Evolutionary conservation across 2,797 vertebrate species (phyloP), one percentile per base, ranked within the genome.

Genomic region (Denticeps clupeoides): DNA sequence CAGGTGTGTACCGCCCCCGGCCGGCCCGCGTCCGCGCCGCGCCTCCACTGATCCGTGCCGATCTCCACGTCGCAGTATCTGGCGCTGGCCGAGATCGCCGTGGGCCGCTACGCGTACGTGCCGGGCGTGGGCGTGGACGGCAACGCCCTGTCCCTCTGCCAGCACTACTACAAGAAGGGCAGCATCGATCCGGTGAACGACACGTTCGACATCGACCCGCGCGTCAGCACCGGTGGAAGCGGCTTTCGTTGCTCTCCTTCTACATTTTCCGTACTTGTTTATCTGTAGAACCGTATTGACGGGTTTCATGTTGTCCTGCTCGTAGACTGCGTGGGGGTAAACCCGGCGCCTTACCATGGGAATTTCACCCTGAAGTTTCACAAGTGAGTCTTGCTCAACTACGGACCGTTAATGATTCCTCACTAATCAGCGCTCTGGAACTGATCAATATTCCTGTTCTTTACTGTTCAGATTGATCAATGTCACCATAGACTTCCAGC

Each of bases 151-250:
- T 75, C 79, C 5, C 74, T 97, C 16, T 97, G 91, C 56, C 91
- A 95, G 64, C 74, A 61, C 1, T 91, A 80, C 64, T 97, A 82
- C 62, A 79, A 60, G 43, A 87, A 59, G 2, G 90, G 86, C 10
- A 79, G 72, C 49, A 91, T 95, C 19, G 84, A 93, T 49, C 91
- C 91, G 0, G 85, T 84, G 70, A 97, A 95, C 0, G 90, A 94
- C 68, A 93, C 90, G 13, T 95, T 94, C 49, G 82, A 87, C 73
- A 97, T 97, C 1, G 91, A 95, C 51, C 92, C 92, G 0, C 56
- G 49, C 4, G 73, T 93, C 0, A 24, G 81, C 45, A 89, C 83
- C 0, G 86, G 91, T 95, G 67, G 54, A 68, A 25, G 9, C 8
- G 7, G 9, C 13, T 27, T 12, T 33, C 47, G 3, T 6, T 19